phyloP scores from a whole-genome alignment of 23 tunicate species.

The Halocynthia roretzi region DNA sequence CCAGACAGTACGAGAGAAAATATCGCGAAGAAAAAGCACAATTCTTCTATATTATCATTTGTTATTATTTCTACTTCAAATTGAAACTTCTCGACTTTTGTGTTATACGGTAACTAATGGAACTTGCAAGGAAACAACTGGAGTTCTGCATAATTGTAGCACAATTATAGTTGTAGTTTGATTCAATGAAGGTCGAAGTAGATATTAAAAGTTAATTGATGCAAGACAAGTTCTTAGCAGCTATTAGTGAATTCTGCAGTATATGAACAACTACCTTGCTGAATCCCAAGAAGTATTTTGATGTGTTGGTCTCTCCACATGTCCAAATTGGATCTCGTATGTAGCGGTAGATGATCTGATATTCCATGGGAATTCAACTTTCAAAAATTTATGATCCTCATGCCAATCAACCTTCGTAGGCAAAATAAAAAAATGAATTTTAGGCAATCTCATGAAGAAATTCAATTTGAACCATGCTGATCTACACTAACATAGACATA shows the following conservation, averaged over 20 bases:
- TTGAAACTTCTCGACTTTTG: no score
- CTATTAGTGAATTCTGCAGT: background rate
- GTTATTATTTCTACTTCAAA: no score
- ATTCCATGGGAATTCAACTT: constrained; percentile 59
- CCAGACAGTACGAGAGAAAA: no score
- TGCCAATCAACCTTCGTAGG: constrained; percentile 38
- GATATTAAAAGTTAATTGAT: background rate
- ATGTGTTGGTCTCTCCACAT: constrained; percentile 45
- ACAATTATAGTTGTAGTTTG: no score
- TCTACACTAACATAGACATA: no score
- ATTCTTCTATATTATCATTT: no score
- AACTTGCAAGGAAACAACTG: no score
- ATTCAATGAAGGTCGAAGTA: no score
- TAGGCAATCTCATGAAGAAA: background rate
- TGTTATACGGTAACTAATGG: no score
- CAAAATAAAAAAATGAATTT: background rate
- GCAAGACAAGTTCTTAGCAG: background rate
- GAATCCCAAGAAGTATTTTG: constrained; percentile 57
- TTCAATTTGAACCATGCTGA: no score
- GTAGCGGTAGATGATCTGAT: constrained; percentile 24
- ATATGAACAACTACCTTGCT: constrained; percentile 19
- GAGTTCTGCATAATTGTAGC: no score
- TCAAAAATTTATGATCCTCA: constrained; percentile 47
- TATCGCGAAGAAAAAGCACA: no score
- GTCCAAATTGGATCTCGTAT: constrained; percentile 51